A percentile compares a stretch with the other conserved stretches of the same genome.
phyloP scores from a whole-genome alignment of 2,888 invertebrate species.

The Andrena flavipes region DNA sequence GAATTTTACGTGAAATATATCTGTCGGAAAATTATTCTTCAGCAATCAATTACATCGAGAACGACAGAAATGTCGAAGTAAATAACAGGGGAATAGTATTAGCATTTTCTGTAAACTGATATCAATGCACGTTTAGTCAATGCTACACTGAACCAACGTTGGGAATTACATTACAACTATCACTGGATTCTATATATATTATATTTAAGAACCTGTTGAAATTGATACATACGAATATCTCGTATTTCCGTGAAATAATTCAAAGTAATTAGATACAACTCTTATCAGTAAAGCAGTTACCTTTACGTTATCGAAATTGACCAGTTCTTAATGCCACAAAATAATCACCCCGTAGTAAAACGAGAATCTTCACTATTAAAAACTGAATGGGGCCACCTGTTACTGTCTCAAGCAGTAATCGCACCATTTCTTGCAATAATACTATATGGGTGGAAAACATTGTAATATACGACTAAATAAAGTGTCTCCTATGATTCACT shows the following conservation, averaged over 20 bases:
- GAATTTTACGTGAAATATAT: no score
- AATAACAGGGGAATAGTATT: conserved; percentile 4
- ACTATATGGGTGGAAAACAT: not conserved
- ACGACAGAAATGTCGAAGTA: not conserved
- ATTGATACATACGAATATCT: conserved; percentile 29
- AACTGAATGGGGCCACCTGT: no score
- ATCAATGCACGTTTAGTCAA: conserved; percentile 1
- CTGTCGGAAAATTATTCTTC: not conserved
- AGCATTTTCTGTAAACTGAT: conserved; percentile 26
- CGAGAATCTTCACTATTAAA: no score
- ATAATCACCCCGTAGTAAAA: not conserved
- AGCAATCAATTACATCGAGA: not conserved
- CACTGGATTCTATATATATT: not conserved
- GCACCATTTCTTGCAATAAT: no score
- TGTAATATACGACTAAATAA: not conserved
- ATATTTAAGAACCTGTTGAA: not conserved
- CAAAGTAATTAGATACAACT: conserved; percentile 16
- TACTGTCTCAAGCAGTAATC: not conserved
- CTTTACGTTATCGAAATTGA: not conserved
- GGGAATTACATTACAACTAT: conserved; percentile 20
- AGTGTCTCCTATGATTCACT: not conserved
- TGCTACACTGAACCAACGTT: conserved; percentile 15
- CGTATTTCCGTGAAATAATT: conserved; percentile 27
- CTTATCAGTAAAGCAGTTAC: conserved; percentile 5
- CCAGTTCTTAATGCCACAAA: not conserved